Percentiles rank a stretch among this genome's conserved stretches.
phyloP scores from a whole-genome alignment of 2,888 invertebrate genomes.

The Agonopterix alstromeriana region DNA sequence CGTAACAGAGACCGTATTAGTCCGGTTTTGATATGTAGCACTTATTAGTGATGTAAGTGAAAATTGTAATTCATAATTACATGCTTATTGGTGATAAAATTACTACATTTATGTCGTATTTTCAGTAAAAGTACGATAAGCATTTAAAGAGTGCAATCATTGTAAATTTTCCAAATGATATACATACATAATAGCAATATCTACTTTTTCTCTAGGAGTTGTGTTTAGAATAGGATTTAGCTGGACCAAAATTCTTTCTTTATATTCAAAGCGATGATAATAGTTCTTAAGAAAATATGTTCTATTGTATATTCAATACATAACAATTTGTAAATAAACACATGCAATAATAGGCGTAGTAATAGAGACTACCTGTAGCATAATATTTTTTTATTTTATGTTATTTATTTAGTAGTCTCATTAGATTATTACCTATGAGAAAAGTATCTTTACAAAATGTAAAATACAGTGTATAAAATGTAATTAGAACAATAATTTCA shows the following conservation, averaged over 20 bases:
- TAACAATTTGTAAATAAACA: constrained; percentile 58
- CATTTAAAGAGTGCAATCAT: constrained; percentile 23
- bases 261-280: constrained; percentile 55
- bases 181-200: constrained; percentile 52
- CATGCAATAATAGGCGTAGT: constrained; percentile 68
- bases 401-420: constrained; percentile 64
- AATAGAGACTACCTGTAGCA: constrained; percentile 47
- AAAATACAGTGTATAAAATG: constrained; percentile 70
- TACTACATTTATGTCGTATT: constrained; percentile 4
- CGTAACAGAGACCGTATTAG: neutral
- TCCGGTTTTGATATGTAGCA: constrained; percentile 1
- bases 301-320: constrained; percentile 58
- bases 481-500: constrained; percentile 73
- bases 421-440: constrained; percentile 44
- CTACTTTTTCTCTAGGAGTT: constrained; percentile 55
- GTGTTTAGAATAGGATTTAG: constrained; percentile 71
- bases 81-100: constrained; percentile 8
- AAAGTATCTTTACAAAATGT: constrained; percentile 55
- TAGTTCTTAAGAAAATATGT: constrained; percentile 40
- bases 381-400: constrained; percentile 42
- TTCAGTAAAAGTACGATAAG: neutral
- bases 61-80: constrained; percentile 4
- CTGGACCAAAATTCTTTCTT: constrained; percentile 73
- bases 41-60: constrained; percentile 7
- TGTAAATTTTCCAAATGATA: constrained; percentile 37